Percentiles rank a stretch among this genome's conserved stretches.
These are phyloP conservation scores for Tuberolachnus salignus DNA, from an alignment of 2,888 invertebrate species.

Conservation along the genomic window DNA sequence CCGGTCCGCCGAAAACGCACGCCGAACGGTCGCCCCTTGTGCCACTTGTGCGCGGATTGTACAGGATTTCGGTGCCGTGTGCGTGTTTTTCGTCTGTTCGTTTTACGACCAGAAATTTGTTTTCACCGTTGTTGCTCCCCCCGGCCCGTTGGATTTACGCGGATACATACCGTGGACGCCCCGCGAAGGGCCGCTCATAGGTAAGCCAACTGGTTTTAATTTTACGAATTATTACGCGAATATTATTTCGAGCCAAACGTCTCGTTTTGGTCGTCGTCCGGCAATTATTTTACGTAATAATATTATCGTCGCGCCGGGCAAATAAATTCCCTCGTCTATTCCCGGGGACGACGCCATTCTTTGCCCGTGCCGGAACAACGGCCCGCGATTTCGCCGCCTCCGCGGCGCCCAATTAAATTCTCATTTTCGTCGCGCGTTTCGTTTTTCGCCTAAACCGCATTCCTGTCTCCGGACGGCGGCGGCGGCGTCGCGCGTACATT, in stretches of 20 bases:
- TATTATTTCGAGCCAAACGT: too few species aligned
- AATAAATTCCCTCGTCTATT: too few species aligned
- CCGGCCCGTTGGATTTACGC: not conserved
- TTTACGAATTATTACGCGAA: too few species aligned
- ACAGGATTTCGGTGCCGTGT: not conserved
- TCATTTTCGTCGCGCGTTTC: not conserved
- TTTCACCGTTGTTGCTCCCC: not conserved
- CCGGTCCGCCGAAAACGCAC: not conserved
- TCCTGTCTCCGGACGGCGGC: not conserved
- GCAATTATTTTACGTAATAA: too few species aligned
- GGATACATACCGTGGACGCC: not conserved
- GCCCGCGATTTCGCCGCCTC: not conserved
- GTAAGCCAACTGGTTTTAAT: not conserved
- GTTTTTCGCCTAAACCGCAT: slow-evolving; percentile 38
- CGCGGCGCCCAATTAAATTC: slow-evolving; percentile 6
- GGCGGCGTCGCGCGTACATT: too few species aligned
- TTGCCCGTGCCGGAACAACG: too few species aligned
- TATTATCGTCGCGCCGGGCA: too few species aligned
- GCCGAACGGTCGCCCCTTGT: not conserved
- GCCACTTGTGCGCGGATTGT: too few species aligned
- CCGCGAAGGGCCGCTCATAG: not conserved
- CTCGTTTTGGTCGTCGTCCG: too few species aligned
- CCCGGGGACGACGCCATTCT: too few species aligned
- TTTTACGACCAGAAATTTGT: too few species aligned
- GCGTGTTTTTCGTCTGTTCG: not conserved